A percentile compares a stretch with the other conserved stretches of the same genome.
Conservation (phyloP, 2,888 invertebrate species). For the Conistra vaccinii region DNA sequence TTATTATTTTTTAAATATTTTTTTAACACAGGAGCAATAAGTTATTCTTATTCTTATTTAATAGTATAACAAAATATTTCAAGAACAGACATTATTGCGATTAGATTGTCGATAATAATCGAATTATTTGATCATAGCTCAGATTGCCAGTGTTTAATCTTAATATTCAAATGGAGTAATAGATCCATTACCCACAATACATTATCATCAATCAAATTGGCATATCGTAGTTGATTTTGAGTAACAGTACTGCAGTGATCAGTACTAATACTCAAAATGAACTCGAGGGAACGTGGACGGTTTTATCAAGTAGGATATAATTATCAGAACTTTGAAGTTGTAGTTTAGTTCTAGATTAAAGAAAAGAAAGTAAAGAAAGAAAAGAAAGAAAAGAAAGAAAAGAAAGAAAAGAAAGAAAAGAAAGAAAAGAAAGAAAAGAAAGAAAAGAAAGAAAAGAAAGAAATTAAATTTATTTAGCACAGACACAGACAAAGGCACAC, state of each 20-base stretch:
- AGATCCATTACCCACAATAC: not conserved
- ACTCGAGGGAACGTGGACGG: not conserved
- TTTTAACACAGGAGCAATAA: too few species aligned
- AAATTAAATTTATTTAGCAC: too few species aligned
- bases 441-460: too few species aligned
- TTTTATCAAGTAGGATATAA: not conserved
- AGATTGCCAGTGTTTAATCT: not conserved
- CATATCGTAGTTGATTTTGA: not conserved
- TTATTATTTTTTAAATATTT: too few species aligned
- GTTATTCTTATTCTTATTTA: not conserved
- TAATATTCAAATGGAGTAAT: constrained; percentile 1
- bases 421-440: too few species aligned
- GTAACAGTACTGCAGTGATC: too few species aligned
- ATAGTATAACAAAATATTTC: not conserved
- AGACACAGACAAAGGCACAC: too few species aligned
- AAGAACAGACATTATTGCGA: not conserved
- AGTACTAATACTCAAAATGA: not conserved
- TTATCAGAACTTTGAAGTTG: too few species aligned
- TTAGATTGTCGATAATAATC: not conserved
- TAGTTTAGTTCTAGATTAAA: too few species aligned
- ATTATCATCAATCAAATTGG: not conserved
- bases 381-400: too few species aligned
- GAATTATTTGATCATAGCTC: not conserved
- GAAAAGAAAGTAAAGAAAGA: too few species aligned
- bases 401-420: too few species aligned